These are phyloP conservation scores for Helicoverpa assulta DNA, from an alignment of 2,888 invertebrate genomes.

Conservation along the genomic window DNA sequence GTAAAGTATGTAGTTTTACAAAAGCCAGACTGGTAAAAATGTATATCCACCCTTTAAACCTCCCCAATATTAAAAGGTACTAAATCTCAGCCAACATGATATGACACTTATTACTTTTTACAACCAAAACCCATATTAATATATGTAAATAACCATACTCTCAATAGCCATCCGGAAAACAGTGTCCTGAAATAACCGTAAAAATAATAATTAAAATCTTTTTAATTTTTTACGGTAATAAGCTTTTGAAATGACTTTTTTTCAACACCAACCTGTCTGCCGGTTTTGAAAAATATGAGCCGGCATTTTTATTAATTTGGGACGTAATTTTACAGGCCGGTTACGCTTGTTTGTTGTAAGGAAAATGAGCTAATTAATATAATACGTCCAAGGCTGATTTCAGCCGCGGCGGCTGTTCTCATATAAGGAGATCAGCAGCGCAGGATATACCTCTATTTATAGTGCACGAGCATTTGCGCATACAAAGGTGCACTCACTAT, in stretches of 20 bases:
- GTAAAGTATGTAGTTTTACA: too few relatives aligned
- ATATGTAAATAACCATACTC: conserved; percentile 50
- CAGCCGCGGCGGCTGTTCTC: too few relatives aligned
- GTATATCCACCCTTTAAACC: too few relatives aligned
- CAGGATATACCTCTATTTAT: too few relatives aligned
- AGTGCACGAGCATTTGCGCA: too few relatives aligned
- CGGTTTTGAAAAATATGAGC: conserved; percentile 25
- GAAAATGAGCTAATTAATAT: too few relatives aligned
- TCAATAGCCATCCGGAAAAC: conserved; percentile 28
- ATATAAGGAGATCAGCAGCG: too few relatives aligned
- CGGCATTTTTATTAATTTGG: conserved; percentile 10
- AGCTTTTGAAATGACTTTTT: conserved; percentile 45
- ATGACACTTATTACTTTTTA: conserved; percentile 44
- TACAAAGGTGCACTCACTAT: too few relatives aligned
- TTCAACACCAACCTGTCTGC: conserved; percentile 21
- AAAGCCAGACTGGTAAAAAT: too few relatives aligned
- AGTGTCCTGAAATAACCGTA: conserved; percentile 14
- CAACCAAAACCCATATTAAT: conserved; percentile 46
- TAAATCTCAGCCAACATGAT: not conserved
- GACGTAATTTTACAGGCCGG: conserved; percentile 15
- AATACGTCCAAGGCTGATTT: too few relatives aligned
- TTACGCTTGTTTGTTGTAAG: not conserved
- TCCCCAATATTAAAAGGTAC: not conserved
- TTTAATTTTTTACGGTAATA: conserved; percentile 45
- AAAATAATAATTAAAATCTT: conserved; percentile 60